Evolutionary conservation across 2,797 vertebrate genomes (phyloP), one percentile per base, ranked within the genome.

Genomic region (Numenius phaeopus): DNA sequence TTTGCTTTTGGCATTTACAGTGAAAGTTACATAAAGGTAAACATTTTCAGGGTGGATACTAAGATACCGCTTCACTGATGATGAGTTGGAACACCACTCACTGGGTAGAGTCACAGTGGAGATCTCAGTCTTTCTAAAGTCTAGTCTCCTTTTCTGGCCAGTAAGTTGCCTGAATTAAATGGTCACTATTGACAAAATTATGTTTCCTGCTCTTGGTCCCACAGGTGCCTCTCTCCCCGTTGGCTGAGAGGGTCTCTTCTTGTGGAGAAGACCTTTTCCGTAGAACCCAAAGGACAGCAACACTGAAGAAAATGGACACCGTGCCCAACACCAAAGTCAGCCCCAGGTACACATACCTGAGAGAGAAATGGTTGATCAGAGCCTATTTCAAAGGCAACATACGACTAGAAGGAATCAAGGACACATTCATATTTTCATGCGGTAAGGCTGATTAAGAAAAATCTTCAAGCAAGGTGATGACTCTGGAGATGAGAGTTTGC

Each of bases 71-170:
- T 91, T 95, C 30, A 89, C 40, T 77, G 95, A 66, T 65, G 72
- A 49, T 58, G 75, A 87, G 34, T 46, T 71, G 73, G 77, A 94
- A 86, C 90, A 82, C 92, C 77, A 49, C n/a, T 58, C 83, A 81
- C 58, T 83, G 57, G 47, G 80, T 77, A 87, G 84, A 67, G 58
- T 46, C 37, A 65, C 0, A 1, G 23, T 76, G 18, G 59, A 87
- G 70, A 70, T 69, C 24, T 54, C 17, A 8, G 21, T 78, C 73
- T 89, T 93, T 40, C 94, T 98, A 98, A 89, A 98, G 98, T 34
- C 93, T 97, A 4, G 98, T 98, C 91, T 98, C 98, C 70, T 98
- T 98, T 89, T 97, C 98, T 69, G 97, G 96, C 98, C 98, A 98
- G 66, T 91, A 96, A 72, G 80, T 85, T 61, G 97, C 83, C 64